phyloP scores from a whole-genome alignment of 1,140 invertebrate genomes.

The Drosophila suzukii region DNA sequence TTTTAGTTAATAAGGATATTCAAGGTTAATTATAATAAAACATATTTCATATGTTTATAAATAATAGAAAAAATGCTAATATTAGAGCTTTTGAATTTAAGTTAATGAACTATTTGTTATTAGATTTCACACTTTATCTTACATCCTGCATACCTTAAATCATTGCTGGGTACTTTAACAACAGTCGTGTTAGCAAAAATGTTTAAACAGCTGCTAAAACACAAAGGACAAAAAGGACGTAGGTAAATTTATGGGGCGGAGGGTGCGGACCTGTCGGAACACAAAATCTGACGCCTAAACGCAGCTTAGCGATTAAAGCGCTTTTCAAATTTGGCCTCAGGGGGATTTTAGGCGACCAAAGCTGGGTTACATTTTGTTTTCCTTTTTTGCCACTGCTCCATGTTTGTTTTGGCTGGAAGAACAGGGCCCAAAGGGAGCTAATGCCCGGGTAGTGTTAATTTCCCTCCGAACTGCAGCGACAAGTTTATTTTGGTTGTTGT shows the following conservation, averaged over 20 bases:
- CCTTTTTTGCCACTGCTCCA: slow-evolving; percentile 27
- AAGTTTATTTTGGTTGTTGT: slow-evolving; percentile 57
- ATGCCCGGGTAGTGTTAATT: slow-evolving; percentile 62
- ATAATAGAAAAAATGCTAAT: too few species aligned
- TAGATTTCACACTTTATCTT: too few species aligned
- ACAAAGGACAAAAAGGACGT: slow-evolving; percentile 53
- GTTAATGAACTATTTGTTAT: too few species aligned
- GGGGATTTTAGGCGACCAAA: slow-evolving; percentile 48
- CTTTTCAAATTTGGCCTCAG: slow-evolving; percentile 65
- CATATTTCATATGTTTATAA: too few species aligned
- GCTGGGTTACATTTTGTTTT: slow-evolving; percentile 41
- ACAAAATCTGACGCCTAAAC: slow-evolving; percentile 68
- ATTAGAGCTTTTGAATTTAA: too few species aligned
- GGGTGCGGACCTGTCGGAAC: slow-evolving; percentile 15
- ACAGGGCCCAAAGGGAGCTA: slow-evolving; percentile 19
- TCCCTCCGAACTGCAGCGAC: slow-evolving; percentile 58
- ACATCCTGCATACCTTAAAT: neutral
- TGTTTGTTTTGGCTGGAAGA: slow-evolving; percentile 61
- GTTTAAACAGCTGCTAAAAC: slow-evolving; percentile 73
- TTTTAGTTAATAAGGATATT: too few species aligned
- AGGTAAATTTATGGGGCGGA: slow-evolving; percentile 11
- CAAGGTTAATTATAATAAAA: too few species aligned
- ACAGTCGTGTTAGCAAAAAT: slow-evolving; percentile 63
- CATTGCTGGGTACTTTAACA: slow-evolving; percentile 25
- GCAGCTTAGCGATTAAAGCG: slow-evolving; percentile 78